Conservation (phyloP, 2,888 invertebrate species). For the Sminthurides aquaticus region DNA sequence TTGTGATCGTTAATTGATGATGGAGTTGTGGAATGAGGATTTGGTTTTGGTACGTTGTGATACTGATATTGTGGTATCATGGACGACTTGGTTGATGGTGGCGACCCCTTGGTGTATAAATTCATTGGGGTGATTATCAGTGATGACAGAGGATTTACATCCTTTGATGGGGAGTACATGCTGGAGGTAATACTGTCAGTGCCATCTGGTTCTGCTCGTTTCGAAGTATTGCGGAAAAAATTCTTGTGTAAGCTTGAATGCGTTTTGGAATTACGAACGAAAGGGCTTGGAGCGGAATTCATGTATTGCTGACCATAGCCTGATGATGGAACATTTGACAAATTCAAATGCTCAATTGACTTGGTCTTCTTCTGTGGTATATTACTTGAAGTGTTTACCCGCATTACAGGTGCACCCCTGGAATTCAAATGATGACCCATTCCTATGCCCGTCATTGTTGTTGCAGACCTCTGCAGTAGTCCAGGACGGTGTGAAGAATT, state of each 20-base stretch:
- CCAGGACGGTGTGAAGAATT: slow-evolving; percentile 2
- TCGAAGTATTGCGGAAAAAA: slow-evolving; percentile 38
- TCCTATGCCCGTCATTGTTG: neutral
- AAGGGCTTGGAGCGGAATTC: slow-evolving; percentile 21
- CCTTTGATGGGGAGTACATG: slow-evolving; percentile 16
- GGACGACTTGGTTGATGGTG: slow-evolving; percentile 5
- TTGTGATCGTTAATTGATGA: neutral
- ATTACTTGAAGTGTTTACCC: slow-evolving; percentile 37
- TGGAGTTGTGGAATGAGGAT: neutral
- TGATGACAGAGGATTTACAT: slow-evolving; percentile 19
- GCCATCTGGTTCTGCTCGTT: slow-evolving; percentile 42
- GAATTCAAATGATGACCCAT: slow-evolving; percentile 2
- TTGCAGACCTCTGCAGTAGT: neutral
- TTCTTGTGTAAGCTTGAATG: slow-evolving; percentile 41
- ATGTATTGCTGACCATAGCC: slow-evolving; percentile 39
- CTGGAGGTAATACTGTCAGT: slow-evolving; percentile 36
- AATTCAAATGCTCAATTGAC: slow-evolving; percentile 35
- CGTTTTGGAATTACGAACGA: slow-evolving; percentile 37
- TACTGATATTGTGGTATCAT: slow-evolving; percentile 1
- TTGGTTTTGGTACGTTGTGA: slow-evolving; percentile 4
- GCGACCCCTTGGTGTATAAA: slow-evolving; percentile 35
- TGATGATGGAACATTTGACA: slow-evolving; percentile 33
- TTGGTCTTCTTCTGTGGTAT: slow-evolving; percentile 31
- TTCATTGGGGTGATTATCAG: slow-evolving; percentile 41
- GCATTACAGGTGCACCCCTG: slow-evolving; percentile 23